phyloP scores from a whole-genome alignment of 1,140 invertebrate species.

The Holotrichia oblita region DNA sequence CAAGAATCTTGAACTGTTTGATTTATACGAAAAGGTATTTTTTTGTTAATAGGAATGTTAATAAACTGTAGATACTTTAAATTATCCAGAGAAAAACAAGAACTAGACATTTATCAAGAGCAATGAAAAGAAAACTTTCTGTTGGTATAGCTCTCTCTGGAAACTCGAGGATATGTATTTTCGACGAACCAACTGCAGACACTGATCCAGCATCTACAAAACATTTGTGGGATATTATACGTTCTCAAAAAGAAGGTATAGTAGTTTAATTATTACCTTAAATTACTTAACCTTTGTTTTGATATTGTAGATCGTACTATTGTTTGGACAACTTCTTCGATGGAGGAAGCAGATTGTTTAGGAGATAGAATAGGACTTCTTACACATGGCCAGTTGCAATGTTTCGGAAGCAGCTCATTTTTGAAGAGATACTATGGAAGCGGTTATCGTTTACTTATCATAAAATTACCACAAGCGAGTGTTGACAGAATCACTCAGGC shows the following conservation, averaged over 20 bases:
- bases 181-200: slow-evolving; percentile 95
- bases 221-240: slow-evolving; percentile 89
- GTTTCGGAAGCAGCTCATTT: slow-evolving; percentile 67
- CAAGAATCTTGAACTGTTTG: not conserved
- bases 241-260: slow-evolving; percentile 65
- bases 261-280: slow-evolving; percentile 82
- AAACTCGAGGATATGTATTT: slow-evolving; percentile 65
- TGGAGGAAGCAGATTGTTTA: slow-evolving; percentile 97
- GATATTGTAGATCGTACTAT: not conserved
- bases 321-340: slow-evolving; percentile 81
- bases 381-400: slow-evolving; percentile 81
- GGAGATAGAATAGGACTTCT: slow-evolving; percentile 94
- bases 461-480: not conserved
- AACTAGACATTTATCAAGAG: slow-evolving; percentile 67
- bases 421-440: slow-evolving; percentile 65
- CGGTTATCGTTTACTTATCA: not conserved
- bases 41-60: not conserved
- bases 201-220: slow-evolving; percentile 93
- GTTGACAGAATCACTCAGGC: not conserved
- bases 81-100: not conserved
- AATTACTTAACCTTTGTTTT: not conserved
- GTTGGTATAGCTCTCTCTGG: slow-evolving; percentile 72
- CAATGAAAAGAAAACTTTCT: slow-evolving; percentile 75
- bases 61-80: not conserved
- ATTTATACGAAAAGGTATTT: not conserved